Conservation (phyloP, 2,888 invertebrate genomes). For the Euproctis similis region DNA sequence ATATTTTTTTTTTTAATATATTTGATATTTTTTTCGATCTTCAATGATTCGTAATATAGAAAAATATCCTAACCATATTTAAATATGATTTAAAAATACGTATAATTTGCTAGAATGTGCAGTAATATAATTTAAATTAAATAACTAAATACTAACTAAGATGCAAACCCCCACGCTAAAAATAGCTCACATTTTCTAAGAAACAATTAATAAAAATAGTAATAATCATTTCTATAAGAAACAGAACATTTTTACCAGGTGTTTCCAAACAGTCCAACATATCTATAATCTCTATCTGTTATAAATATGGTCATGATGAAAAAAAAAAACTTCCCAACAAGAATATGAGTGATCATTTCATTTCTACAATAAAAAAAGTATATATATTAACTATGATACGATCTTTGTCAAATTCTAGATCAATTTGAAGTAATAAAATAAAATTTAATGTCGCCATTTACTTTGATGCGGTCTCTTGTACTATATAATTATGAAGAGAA, state of each 20-base stretch:
- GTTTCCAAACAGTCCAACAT: neutral
- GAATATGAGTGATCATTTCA: conserved; percentile 36
- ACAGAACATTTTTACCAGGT: neutral
- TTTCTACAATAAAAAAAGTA: too few relatives aligned
- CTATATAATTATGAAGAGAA: conserved; percentile 54
- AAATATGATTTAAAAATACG: too few relatives aligned
- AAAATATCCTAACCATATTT: too few relatives aligned
- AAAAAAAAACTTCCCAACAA: conserved; percentile 2
- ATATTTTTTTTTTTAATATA: too few relatives aligned
- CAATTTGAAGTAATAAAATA: conserved; percentile 72
- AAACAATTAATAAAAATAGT: neutral
- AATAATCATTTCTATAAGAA: neutral
- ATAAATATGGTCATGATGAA: neutral
- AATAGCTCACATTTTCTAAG: too few relatives aligned
- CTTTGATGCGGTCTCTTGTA: conserved; percentile 56
- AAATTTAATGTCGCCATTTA: conserved; percentile 73
- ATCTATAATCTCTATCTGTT: neutral
- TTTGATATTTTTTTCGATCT: too few relatives aligned
- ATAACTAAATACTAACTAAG: too few relatives aligned
- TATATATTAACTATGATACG: conserved; percentile 56
- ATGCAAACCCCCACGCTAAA: too few relatives aligned
- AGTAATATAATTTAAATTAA: too few relatives aligned
- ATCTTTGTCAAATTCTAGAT: conserved; percentile 69
- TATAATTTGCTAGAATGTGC: too few relatives aligned
- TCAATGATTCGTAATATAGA: too few relatives aligned